Evolutionary conservation across 2,113 vertebrate species (phyloP), one percentile per base, ranked within the genome.

Genomic region (Pluvianellus socialis): DNA sequence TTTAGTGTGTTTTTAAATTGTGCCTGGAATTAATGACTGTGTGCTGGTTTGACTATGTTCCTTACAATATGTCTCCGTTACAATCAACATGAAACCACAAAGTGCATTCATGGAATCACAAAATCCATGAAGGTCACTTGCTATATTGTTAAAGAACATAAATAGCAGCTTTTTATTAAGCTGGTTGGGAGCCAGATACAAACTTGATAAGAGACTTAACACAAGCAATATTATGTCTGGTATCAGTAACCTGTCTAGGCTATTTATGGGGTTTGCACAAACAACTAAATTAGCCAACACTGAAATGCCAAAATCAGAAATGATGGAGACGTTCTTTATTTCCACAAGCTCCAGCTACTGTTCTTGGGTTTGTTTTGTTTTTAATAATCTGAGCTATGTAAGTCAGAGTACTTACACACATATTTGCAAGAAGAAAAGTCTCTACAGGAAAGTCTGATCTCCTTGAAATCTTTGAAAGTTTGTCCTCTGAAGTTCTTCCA

Each of bases 151-250:
- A 55, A 81, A 89, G 84, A 92, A 83, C 38, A 88, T 66, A 97
- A 95, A 97, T 94, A 97, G 74, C 62, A 92, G 91, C 66, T 90
- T 87, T 94, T 94, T 90, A 86, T 72, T 94, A 73, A 96, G 58
- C 49, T 96, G 23, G 44, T 90, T 94, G 84, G 73, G 76, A 95
- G 77, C 83, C 89, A 96, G 66, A 94, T 96, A 85, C 49, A 87
- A 94, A 88, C 23, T 59, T 71, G 96, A 94, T 95, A 96, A 96
- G 74, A 92, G 55, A 75, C 71, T 91, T 91, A 92, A 67, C 53
- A 95, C 81, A 93, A 92, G 91, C 67, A 88, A 77, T 92, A 95
- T 94, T 92, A 91, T 91, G 97, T 92, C 94, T 96, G 85, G n/a
- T 96, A 96, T 96, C 90, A 90, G 88, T 90, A 96, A 96, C 92